These are phyloP conservation scores for Eudorcas thomsonii DNA, from an alignment of 2,113 vertebrate genomes.

Conservation along the genomic window DNA sequence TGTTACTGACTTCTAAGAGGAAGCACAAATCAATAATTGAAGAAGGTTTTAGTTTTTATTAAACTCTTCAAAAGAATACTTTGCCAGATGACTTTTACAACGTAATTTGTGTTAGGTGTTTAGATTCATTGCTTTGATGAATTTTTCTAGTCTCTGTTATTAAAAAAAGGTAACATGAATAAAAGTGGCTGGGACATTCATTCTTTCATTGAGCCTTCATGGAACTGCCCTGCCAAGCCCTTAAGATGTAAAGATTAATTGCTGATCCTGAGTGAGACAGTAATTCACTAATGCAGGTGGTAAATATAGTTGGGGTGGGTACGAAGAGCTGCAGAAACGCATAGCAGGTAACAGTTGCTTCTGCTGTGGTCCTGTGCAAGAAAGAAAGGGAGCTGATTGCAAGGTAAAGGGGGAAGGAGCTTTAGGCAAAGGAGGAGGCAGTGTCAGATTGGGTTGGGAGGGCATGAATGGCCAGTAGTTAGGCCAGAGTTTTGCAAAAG, in stretches of 20 bases:
- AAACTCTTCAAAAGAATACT: background rate
- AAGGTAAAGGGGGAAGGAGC: background rate
- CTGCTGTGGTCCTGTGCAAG: background rate
- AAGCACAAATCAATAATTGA: constrained; percentile 30
- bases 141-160: background rate
- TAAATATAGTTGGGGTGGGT: background rate
- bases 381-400: background rate
- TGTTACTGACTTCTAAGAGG: constrained; percentile 27
- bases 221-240: background rate
- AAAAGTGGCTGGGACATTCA: background rate
- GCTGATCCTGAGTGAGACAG: constrained; percentile 10
- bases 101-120: background rate
- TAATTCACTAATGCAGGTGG: background rate
- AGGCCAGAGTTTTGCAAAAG: background rate
- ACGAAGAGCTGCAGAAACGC: background rate
- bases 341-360: background rate
- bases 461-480: background rate
- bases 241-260: constrained; percentile 14
- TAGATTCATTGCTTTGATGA: background rate
- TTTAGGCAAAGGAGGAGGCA: background rate
- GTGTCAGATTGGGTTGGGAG: background rate
- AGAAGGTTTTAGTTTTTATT: constrained; percentile 26
- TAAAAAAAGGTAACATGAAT: background rate
- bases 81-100: background rate
- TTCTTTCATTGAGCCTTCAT: constrained; percentile 2